phyloP scores from a whole-genome alignment of 1,140 invertebrate species.

The Rhyzopertha dominica region DNA sequence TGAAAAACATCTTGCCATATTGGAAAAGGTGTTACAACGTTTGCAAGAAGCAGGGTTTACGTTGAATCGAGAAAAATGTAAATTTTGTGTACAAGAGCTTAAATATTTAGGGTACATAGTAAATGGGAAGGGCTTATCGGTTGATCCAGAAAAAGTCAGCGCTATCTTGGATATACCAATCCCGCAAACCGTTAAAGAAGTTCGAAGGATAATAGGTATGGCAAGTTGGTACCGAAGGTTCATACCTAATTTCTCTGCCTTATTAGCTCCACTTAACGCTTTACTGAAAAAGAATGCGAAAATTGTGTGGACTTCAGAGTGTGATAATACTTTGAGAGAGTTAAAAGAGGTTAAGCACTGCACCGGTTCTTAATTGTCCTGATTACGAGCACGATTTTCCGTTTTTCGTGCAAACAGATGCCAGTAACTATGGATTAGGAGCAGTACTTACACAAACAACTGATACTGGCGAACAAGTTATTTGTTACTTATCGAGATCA shows the following conservation, averaged over 20 bases:
- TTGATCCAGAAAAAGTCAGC: constrained; percentile 42
- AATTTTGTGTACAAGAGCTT: constrained; percentile 28
- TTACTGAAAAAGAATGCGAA: constrained; percentile 40
- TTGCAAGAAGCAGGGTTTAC: constrained; percentile 27
- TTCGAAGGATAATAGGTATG: constrained; percentile 42
- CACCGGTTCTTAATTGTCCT: too few relatives aligned
- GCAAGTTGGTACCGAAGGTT: constrained; percentile 46
- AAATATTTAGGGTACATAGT: constrained; percentile 35
- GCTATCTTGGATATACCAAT: constrained; percentile 42
- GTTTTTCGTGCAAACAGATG: constrained; percentile 30
- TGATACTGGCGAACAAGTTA: not conserved
- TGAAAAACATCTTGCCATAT: constrained; percentile 28
- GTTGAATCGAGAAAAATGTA: too few relatives aligned
- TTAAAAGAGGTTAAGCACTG: too few relatives aligned
- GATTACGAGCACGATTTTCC: too few relatives aligned
- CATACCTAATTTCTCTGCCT: constrained; percentile 36
- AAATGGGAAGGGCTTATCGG: constrained; percentile 32
- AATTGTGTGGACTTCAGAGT: too few relatives aligned
- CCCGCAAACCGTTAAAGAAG: constrained; percentile 38
- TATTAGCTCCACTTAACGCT: constrained; percentile 38
- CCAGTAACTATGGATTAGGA: constrained; percentile 15
- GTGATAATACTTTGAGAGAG: too few relatives aligned
- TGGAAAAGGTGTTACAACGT: constrained; percentile 22
- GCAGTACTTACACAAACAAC: constrained; percentile 10
- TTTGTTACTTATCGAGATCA: constrained; percentile 28